These are phyloP conservation scores for Ptychadena robeensis DNA, from an alignment of 2,797 vertebrate genomes.

Conservation along the genomic window DNA sequence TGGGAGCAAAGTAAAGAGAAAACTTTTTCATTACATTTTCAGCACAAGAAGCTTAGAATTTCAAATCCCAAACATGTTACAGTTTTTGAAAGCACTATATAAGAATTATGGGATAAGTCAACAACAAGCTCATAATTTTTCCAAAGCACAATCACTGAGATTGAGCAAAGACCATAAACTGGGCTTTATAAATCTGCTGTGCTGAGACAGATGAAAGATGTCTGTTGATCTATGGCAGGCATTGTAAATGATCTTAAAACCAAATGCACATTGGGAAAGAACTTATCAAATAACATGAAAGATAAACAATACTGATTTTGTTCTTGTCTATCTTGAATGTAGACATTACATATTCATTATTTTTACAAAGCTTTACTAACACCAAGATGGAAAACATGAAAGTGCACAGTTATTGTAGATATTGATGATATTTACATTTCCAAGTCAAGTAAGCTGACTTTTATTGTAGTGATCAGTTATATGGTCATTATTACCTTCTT, in stretches of 20 bases:
- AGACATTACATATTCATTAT: not conserved
- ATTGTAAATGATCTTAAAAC: conserved; percentile 2
- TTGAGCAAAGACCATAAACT: conserved; percentile 44
- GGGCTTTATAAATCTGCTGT: conserved; percentile 43
- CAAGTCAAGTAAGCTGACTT: too few species aligned
- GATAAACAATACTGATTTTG: conserved; percentile 45
- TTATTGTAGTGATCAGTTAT: too few species aligned
- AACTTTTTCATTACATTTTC: conserved; percentile 64
- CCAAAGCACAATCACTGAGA: conserved; percentile 31
- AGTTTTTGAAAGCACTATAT: conserved; percentile 51
- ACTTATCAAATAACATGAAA: conserved; percentile 3
- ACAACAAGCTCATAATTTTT: conserved; percentile 23
- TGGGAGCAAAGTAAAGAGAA: conserved; percentile 28
- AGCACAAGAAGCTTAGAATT: conserved; percentile 57
- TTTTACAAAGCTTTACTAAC: too few species aligned
- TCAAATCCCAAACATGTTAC: conserved; percentile 49
- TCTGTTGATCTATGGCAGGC: conserved; percentile 16
- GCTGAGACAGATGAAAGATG: conserved; percentile 55
- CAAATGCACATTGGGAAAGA: conserved; percentile 29
- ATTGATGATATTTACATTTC: too few species aligned
- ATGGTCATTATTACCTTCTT: too few species aligned
- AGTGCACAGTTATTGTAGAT: not conserved
- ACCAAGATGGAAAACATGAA: not conserved
- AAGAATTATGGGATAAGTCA: conserved; percentile 62
- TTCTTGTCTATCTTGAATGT: conserved; percentile 22